These are phyloP conservation scores for Lysiphlebus fabarum DNA, from an alignment of 1,140 invertebrate genomes.

Conservation along the genomic window DNA sequence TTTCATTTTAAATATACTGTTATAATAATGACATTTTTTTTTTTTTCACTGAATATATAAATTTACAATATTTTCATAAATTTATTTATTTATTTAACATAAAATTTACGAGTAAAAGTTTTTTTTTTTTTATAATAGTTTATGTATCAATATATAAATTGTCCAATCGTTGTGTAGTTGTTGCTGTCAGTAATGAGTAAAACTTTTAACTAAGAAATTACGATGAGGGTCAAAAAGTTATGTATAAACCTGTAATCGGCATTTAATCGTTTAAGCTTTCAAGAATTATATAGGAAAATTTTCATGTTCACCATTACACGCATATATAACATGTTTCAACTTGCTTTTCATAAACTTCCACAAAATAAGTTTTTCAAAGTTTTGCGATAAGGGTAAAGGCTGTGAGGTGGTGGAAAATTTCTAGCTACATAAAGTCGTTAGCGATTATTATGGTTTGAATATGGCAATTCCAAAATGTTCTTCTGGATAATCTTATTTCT, in stretches of 20 bases:
- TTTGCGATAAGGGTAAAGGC: neutral
- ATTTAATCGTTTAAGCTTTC: slow-evolving; percentile 35
- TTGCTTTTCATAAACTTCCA: no score
- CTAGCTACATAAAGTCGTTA: slow-evolving; percentile 31
- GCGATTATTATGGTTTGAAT: slow-evolving; percentile 39
- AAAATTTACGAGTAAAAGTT: neutral
- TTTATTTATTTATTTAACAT: neutral
- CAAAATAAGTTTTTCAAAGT: no score
- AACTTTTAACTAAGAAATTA: slow-evolving; percentile 18
- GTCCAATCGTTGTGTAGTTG: neutral
- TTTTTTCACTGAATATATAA: neutral
- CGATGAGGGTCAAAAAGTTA: neutral
- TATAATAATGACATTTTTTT: no score
- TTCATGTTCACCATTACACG: no score
- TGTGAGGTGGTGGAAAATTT: slow-evolving; percentile 32
- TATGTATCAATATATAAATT: neutral
- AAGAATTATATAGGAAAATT: no score
- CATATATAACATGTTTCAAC: neutral
- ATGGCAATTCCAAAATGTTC: slow-evolving; percentile 8
- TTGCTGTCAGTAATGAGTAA: slow-evolving; percentile 21
- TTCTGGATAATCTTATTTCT: no score
- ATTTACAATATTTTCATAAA: neutral
- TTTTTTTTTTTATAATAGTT: neutral
- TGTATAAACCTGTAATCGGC: slow-evolving; percentile 32
- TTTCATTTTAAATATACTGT: no score